These are phyloP conservation scores for Clepsis dumicolana DNA, from an alignment of 2,888 invertebrate species.

Conservation along the genomic window DNA sequence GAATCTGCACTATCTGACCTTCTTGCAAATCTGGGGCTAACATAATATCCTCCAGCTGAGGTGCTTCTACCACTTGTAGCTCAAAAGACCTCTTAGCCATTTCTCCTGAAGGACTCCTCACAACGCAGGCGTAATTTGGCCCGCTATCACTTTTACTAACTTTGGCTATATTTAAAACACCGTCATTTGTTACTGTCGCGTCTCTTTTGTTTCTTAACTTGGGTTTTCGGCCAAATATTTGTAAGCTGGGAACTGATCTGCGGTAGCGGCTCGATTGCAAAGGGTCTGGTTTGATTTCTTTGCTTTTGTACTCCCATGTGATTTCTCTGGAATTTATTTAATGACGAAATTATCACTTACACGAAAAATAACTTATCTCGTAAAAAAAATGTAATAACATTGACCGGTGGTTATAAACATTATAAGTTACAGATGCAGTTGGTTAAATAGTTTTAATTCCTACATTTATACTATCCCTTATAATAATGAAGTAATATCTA, in stretches of 20 bases:
- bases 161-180: conserved; percentile 86
- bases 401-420: too few relatives aligned
- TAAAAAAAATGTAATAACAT: too few relatives aligned
- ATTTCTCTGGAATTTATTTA: conserved; percentile 70
- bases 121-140: conserved; percentile 92
- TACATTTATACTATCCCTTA: too few relatives aligned
- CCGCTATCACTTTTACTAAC: conserved; percentile 89
- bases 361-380: too few relatives aligned
- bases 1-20: conserved; percentile 93
- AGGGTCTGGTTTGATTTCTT: conserved; percentile 71
- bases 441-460: too few relatives aligned
- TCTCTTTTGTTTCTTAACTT: conserved; percentile 79
- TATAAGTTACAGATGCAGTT: too few relatives aligned
- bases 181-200: conserved; percentile 69
- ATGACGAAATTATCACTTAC: not conserved
- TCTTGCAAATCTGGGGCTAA: conserved; percentile 93
- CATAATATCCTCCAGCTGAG: conserved; percentile 93
- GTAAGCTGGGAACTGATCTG: conserved; percentile 70
- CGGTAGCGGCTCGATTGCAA: conserved; percentile 68
- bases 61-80: conserved; percentile 90
- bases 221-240: conserved; percentile 80
- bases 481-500: too few relatives aligned
- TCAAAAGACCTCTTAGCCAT: conserved; percentile 91
- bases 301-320: conserved; percentile 81
- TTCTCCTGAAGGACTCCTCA: conserved; percentile 91